phyloP scores from a whole-genome alignment of 2,888 invertebrate genomes.

The Andricus curvator region DNA sequence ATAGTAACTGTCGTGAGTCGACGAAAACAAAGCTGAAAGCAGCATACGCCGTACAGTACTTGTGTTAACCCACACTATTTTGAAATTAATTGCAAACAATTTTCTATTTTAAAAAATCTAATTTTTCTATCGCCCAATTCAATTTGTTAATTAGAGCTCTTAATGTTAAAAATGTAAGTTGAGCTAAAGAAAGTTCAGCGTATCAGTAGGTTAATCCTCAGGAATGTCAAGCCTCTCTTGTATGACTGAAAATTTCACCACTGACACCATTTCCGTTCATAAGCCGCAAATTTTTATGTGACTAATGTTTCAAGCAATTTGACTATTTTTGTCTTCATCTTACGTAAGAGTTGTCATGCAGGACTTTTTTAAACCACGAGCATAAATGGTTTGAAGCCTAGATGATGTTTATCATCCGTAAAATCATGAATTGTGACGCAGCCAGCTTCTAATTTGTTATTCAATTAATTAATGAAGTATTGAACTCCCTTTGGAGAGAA shows the following conservation, averaged over 20 bases:
- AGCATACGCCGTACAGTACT: neutral
- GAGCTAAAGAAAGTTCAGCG: neutral
- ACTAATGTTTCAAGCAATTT: neutral
- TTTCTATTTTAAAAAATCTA: neutral
- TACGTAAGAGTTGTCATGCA: neutral
- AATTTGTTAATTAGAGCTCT: neutral
- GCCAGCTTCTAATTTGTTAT: neutral
- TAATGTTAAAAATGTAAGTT: neutral
- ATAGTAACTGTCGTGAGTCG: conserved; percentile 1
- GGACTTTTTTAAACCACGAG: neutral
- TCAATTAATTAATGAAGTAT: neutral
- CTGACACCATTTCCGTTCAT: neutral
- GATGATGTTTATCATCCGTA: neutral
- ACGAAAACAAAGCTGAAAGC: conserved; percentile 4
- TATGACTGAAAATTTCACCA: neutral
- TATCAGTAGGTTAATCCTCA: neutral
- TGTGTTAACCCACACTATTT: neutral
- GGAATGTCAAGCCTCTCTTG: neutral
- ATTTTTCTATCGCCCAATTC: too few relatives aligned
- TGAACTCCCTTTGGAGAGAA: neutral
- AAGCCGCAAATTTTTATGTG: neutral
- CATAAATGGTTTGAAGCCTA: neutral
- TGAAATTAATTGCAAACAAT: neutral
- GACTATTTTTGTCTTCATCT: neutral
- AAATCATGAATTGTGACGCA: neutral